Evolutionary conservation across 2,888 invertebrate genomes (phyloP).

Genomic region (Hermodice carunculata): DNA sequence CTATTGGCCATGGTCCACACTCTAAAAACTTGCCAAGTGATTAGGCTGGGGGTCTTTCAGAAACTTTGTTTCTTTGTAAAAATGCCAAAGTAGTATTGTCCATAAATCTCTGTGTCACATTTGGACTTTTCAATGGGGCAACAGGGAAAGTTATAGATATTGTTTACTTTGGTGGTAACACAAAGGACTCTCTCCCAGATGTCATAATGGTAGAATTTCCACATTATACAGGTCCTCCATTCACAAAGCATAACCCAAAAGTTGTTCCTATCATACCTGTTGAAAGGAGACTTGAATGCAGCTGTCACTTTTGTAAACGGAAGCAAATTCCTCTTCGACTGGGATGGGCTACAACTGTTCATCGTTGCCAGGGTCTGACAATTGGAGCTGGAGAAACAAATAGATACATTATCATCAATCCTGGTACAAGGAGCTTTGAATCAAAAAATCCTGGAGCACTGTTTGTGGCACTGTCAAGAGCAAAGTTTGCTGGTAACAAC

Average conservation of each 20-base stretch:
- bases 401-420: slow-evolving; percentile 12
- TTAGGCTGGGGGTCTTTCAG: slow-evolving; percentile 11
- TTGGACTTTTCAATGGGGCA: slow-evolving; percentile 36
- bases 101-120: slow-evolving; percentile 24
- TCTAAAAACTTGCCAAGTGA: not conserved
- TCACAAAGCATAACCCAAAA: slow-evolving; percentile 24
- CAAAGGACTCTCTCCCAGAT: slow-evolving; percentile 31
- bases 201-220: slow-evolving; percentile 42
- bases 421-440: slow-evolving; percentile 9
- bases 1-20: slow-evolving; percentile 20
- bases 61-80: slow-evolving; percentile 22
- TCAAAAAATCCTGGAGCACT: slow-evolving; percentile 7
- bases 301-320: slow-evolving; percentile 31
- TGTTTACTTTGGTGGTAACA: slow-evolving; percentile 28
- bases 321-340: slow-evolving; percentile 37
- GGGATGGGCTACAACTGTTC: slow-evolving; percentile 39
- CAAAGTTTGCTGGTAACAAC: not conserved
- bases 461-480: slow-evolving; percentile 10
- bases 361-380: slow-evolving; percentile 13
- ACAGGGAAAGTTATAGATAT: slow-evolving; percentile 34
- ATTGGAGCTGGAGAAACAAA: slow-evolving; percentile 7
- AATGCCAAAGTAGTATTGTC: slow-evolving; percentile 35
- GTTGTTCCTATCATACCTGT: slow-evolving; percentile 43
- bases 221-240: slow-evolving; percentile 41
- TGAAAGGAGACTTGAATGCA: slow-evolving; percentile 34